Conservation (phyloP, 2,113 vertebrate genomes). For the Telmatochromis brachygnathus region DNA sequence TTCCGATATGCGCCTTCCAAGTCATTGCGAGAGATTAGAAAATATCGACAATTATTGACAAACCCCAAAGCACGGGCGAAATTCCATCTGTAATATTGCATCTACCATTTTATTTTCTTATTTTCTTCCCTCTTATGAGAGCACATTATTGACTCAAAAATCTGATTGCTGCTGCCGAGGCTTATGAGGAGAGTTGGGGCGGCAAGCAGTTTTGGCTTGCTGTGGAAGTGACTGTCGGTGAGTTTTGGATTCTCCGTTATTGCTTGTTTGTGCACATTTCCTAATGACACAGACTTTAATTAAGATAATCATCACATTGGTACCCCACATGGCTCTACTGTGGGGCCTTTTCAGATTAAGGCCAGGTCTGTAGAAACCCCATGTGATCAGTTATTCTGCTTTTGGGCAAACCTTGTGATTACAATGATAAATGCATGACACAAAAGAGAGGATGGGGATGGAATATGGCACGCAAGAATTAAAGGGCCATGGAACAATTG, state of each 20-base stretch:
- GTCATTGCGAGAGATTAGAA: constrained; percentile 52
- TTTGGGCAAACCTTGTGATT: constrained; percentile 53
- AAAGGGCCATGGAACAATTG: constrained; percentile 16
- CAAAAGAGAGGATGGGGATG: constrained; percentile 27
- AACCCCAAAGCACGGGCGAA: constrained; percentile 8
- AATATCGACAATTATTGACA: constrained; percentile 61
- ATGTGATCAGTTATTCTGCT: constrained; percentile 37
- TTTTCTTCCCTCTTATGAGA: constrained; percentile 25
- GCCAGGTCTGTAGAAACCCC: background rate
- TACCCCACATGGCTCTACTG: constrained; percentile 27
- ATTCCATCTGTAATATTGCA: constrained; percentile 48
- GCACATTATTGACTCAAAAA: constrained; percentile 41
- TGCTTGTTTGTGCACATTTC: constrained; percentile 63
- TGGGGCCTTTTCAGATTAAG: constrained; percentile 41
- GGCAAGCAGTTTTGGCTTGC: background rate
- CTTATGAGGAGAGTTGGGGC: background rate
- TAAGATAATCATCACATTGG: constrained; percentile 65
- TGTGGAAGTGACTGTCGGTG: background rate
- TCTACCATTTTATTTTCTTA: constrained; percentile 23
- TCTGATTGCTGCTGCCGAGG: constrained; percentile 31
- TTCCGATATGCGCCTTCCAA: constrained; percentile 42
- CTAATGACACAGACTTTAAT: constrained; percentile 67
- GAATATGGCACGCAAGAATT: constrained; percentile 1
- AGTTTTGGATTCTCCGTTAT: constrained; percentile 40
- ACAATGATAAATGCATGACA: constrained; percentile 55